A percentile compares a stretch with the other conserved stretches of the same genome.
Evolutionary conservation across 2,888 invertebrate genomes (phyloP).

Genomic region (Dasypolia templi): DNA sequence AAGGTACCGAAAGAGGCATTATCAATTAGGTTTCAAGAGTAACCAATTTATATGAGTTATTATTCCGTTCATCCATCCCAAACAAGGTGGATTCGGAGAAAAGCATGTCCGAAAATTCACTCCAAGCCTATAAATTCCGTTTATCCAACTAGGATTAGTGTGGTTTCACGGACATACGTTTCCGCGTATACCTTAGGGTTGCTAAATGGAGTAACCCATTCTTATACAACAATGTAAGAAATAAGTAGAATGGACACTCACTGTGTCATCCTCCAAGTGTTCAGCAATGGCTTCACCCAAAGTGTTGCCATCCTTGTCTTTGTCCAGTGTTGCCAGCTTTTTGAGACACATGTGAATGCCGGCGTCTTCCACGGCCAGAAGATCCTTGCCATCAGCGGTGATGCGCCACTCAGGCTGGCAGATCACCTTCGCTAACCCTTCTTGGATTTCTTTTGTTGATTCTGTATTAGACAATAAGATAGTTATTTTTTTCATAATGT

Average conservation of each 20-base stretch:
- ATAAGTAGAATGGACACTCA: constrained; percentile 75
- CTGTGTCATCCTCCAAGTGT: constrained; percentile 89
- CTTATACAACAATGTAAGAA: background rate
- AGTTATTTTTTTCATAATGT: too few relatives aligned
- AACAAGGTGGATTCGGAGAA: too few relatives aligned
- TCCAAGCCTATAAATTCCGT: too few relatives aligned
- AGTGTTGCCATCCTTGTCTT: constrained; percentile 85
- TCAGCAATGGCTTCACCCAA: constrained; percentile 91
- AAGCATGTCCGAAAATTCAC: too few relatives aligned
- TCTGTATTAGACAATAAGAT: constrained; percentile 70
- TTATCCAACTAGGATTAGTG: too few relatives aligned
- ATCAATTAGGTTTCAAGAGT: background rate
- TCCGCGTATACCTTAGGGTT: too few relatives aligned
- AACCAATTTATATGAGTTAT: too few relatives aligned
- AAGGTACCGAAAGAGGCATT: background rate
- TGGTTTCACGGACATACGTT: too few relatives aligned
- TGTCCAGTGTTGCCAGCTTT: constrained; percentile 93
- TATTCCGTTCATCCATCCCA: too few relatives aligned
- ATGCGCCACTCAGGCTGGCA: constrained; percentile 90
- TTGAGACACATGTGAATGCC: constrained; percentile 94
- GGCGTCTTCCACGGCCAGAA: constrained; percentile 92
- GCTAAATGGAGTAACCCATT: background rate
- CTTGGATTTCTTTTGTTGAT: constrained; percentile 79
- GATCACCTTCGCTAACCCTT: constrained; percentile 80
- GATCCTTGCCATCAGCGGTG: constrained; percentile 82